phyloP scores from a whole-genome alignment of 2,888 invertebrate species.

The Lordiphosa fenestrarum region DNA sequence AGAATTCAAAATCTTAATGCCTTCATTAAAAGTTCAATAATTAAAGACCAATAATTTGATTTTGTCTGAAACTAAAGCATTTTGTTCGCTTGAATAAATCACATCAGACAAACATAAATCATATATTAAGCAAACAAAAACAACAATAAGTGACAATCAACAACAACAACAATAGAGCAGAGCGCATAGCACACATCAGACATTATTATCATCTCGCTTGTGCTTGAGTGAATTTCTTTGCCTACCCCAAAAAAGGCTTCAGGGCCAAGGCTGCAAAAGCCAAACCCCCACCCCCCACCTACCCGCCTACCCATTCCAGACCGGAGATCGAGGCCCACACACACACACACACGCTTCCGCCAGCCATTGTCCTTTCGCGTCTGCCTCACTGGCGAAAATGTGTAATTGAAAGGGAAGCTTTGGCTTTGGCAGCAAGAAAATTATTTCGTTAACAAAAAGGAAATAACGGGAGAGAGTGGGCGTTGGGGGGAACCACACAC shows the following conservation, averaged over 20 bases:
- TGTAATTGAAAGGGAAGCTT: conserved; percentile 79
- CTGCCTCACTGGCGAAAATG: conserved; percentile 47
- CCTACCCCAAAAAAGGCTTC: conserved; percentile 38
- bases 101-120: conserved; percentile 77
- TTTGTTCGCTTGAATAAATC: conserved; percentile 76
- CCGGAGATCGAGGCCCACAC: conserved; percentile 34
- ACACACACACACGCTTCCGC: conserved; percentile 34
- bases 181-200: conserved; percentile 64
- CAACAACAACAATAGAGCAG: conserved; percentile 37
- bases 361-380: conserved; percentile 69
- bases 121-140: conserved; percentile 55
- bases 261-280: conserved; percentile 37
- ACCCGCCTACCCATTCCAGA: conserved; percentile 37
- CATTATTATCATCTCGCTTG: conserved; percentile 79
- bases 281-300: neutral
- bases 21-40: neutral
- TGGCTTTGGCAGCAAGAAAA: conserved; percentile 72
- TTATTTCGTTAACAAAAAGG: conserved; percentile 76
- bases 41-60: conserved; percentile 40
- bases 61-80: conserved; percentile 65
- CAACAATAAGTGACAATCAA: conserved; percentile 41
- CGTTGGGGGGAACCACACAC: conserved; percentile 19
- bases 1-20: too few relatives aligned
- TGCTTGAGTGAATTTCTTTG: conserved; percentile 79
- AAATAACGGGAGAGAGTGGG: conserved; percentile 28